phyloP scores from a whole-genome alignment of 1,140 invertebrate species.

The Samia ricini region DNA sequence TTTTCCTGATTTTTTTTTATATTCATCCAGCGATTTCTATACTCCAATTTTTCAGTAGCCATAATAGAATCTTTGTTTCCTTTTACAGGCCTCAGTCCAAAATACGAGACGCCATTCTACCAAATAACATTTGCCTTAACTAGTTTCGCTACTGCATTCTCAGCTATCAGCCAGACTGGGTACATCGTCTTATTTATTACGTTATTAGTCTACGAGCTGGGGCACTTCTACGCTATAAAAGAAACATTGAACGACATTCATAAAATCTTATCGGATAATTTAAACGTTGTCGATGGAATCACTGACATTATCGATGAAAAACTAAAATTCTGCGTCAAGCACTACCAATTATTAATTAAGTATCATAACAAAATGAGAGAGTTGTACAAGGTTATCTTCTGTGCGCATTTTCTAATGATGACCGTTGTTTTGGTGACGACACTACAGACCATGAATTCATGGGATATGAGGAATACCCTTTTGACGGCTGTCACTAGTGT shows the following conservation, averaged over 20 bases:
- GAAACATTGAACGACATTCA: constrained; percentile 30
- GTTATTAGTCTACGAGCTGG: constrained; percentile 32
- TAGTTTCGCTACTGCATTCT: constrained; percentile 28
- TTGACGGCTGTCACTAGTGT: constrained; percentile 34
- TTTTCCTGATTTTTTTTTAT: too few species aligned
- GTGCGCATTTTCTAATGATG: constrained; percentile 38
- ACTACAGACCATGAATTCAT: constrained; percentile 35
- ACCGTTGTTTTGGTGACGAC: constrained; percentile 38
- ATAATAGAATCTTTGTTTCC: not conserved
- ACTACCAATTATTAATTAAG: constrained; percentile 32
- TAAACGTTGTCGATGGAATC: not conserved
- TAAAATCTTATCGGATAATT: constrained; percentile 8
- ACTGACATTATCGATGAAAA: constrained; percentile 17
- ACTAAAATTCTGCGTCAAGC: constrained; percentile 30
- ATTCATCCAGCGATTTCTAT: too few species aligned
- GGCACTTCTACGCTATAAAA: constrained; percentile 37
- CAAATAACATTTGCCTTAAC: constrained; percentile 33
- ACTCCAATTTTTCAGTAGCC: not conserved
- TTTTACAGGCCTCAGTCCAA: constrained; percentile 30
- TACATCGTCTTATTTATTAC: constrained; percentile 39
- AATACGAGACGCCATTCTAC: constrained; percentile 36
- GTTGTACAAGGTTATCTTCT: constrained; percentile 33
- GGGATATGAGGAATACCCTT: constrained; percentile 34
- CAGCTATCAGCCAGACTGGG: constrained; percentile 38
- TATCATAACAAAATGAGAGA: constrained; percentile 27